phyloP scores from a whole-genome alignment of 2,113 vertebrate species.

The Callaeas wilsoni region DNA sequence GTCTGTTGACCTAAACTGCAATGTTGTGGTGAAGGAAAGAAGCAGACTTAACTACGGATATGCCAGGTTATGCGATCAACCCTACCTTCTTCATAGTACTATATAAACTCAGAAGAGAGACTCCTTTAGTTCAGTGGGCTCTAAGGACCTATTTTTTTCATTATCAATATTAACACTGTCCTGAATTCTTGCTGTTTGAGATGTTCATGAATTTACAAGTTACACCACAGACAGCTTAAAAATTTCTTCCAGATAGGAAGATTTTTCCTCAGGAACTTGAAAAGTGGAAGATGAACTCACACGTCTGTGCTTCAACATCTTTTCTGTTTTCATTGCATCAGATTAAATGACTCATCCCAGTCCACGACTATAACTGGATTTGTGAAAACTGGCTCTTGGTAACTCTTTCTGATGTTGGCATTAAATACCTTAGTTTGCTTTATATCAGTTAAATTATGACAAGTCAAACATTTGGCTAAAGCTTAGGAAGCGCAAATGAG shows the following conservation, averaged over 20 bases:
- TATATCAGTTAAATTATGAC: not conserved
- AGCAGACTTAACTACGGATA: not conserved
- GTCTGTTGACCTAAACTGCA: rapidly evolving
- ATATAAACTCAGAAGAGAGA: not conserved
- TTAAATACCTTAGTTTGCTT: not conserved
- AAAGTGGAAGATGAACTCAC: not conserved
- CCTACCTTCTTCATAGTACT: not conserved
- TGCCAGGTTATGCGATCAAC: not conserved
- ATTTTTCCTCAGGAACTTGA: not conserved
- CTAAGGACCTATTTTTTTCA: not conserved
- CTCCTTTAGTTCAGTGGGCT: not conserved
- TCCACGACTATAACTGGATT: not conserved
- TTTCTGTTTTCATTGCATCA: not conserved
- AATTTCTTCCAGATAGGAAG: not conserved
- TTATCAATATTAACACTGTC: not conserved
- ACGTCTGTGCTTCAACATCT: not conserved
- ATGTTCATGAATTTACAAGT: not conserved
- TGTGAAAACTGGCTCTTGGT: not conserved
- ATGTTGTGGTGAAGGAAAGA: not conserved
- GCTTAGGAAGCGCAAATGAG: not conserved
- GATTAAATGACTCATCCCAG: not conserved
- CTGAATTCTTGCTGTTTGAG: not conserved
- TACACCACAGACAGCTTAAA: not conserved
- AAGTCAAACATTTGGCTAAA: conserved; percentile 19
- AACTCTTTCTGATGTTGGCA: not conserved